Conservation (phyloP, 2,113 vertebrate genomes). For the Oreochromis tanganicae region DNA sequence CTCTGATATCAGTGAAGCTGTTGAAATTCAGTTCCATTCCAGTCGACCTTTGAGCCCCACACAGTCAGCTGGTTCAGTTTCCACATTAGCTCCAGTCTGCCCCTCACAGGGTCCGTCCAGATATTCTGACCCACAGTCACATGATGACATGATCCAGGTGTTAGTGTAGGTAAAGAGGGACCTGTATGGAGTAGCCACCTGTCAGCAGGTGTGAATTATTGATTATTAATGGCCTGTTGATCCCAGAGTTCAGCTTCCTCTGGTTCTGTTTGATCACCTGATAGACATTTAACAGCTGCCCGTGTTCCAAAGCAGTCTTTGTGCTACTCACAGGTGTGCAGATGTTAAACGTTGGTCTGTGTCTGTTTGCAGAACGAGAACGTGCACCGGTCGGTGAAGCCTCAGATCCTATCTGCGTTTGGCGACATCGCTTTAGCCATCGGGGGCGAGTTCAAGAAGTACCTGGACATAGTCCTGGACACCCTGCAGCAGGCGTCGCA, state of each 20-base stretch:
- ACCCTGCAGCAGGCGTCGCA: constrained; percentile 96
- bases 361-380: constrained; percentile 84
- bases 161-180: background rate
- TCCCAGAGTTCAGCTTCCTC: background rate
- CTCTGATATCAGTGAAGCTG: background rate
- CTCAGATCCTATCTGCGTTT: constrained; percentile 95
- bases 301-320: background rate
- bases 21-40: background rate
- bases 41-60: background rate
- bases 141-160: background rate
- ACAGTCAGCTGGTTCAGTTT: background rate
- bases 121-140: background rate
- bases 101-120: background rate
- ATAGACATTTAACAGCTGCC: background rate
- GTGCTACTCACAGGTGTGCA: background rate
- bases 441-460: constrained; percentile 98
- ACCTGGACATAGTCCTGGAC: constrained; percentile 92
- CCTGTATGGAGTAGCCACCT: background rate
- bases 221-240: background rate
- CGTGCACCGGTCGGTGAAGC: constrained; percentile 95
- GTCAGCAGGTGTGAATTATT: background rate
- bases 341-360: background rate
- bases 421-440: constrained; percentile 96
- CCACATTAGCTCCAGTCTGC: background rate
- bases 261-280: background rate